Evolutionary conservation across 2,888 invertebrate genomes (phyloP), one percentile per base, ranked within the genome.

Genomic region (Cheilosia urbana): DNA sequence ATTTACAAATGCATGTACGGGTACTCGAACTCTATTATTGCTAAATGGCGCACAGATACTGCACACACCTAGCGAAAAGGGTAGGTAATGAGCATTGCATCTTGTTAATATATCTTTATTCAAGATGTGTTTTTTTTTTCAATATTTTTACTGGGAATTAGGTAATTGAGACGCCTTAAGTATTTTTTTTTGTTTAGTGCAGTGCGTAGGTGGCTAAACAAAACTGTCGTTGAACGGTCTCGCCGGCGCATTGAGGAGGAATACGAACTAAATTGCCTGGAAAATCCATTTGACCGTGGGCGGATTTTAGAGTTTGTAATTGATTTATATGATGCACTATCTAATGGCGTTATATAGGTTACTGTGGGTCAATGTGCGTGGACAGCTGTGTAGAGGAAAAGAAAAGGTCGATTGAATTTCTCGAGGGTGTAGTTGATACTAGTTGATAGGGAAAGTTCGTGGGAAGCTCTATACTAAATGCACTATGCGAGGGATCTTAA

Each of bases 321-420:
- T 84, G 83, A 79, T 84, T 63, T 69, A 84, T 71, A 75, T 68
- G 75, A 79, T 84, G 58, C 69, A 21, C 58, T 57, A 40, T 53
- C 27, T 65, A 65, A 73, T 40, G 62, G 34, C 60, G 53, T 53
- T 76, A 55, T 45, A 55, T 55, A 66, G 77, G 73, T 83, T 78
- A 79, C 79, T 79, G 27, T 13, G 63, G 83, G 79, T 75, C 83
- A 84, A 68, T 60, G 47, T 21, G 51, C 51, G 51, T 51, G 27
- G 2, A 45, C n/a, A 6, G n/a, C 17, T 17, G 45, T 5, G 15
- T 7, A 2, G 42, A 1, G 45, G 17, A 3, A 37, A 58, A 30
- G 37, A 49, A 27, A 49, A 75, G 34, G 53, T 27, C 30, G 76
- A 24, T 34, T 30, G 15, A 30, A 21, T 63, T 53, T 24, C 19